Evolutionary conservation across 1,140 invertebrate species (phyloP), one percentile per base, ranked within the genome.

Genomic region (Drosophila subobscura): DNA sequence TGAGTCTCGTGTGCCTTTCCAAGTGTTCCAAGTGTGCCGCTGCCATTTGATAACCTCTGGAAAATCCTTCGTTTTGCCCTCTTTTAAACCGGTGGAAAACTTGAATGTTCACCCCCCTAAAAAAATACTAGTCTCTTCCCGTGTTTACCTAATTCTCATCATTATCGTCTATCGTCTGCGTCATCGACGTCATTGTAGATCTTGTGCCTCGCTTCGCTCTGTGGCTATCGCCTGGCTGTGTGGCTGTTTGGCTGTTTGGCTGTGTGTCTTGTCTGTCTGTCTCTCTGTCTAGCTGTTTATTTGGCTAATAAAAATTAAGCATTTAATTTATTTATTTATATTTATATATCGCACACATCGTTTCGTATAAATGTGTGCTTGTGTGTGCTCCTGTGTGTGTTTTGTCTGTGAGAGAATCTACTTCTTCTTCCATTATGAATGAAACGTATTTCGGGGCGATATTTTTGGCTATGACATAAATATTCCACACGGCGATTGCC

Each of bases 401-500:
- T 55, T 60, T 63, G 41, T 64, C 49, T 51, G 64, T 29, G 54
- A 27, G 54, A 73, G 52, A 70, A 77, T 49, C 70, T 51, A 45
- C 61, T 73, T 61, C 58, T 37, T 60, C 42, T 55, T 41, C 54
- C 72, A 77, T 85, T 85, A 86, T 85, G 81, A 85, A 85, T 85
- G 81, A 85, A 85, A 71, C 51, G 72, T 74, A 67, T 45, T 63
- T 27, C 41, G 10, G 33, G 37, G 7, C 37, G 44, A 55, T 85
- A 85, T 85, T 84, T 85, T 85, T 86, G 74, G 83, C 81, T 81
- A 85, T 85, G 81, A 85, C 81, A 85, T 86, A 85, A 86, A 85
- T 73, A 12, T 37, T 37, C 33, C 12, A 37, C 33, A 37, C 33
- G 33, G 10, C 33, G 33, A 37, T 37, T 37, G 29, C 29, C 29